Evolutionary conservation across 2,797 vertebrate species (phyloP), one percentile per base, ranked within the genome.

Genomic region (Podarcis siculus): DNA sequence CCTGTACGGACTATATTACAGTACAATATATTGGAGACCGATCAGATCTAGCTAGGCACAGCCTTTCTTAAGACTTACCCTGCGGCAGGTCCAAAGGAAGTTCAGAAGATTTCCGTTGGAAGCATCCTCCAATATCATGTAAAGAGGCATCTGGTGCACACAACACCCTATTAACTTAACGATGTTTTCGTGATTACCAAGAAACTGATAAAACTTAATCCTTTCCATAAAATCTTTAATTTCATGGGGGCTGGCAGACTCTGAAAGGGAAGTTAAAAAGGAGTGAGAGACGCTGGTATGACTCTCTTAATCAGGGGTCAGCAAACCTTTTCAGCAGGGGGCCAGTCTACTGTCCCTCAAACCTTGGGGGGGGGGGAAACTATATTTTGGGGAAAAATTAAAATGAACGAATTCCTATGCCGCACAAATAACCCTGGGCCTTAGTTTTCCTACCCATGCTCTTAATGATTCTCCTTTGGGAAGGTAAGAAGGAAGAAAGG

Each of bases 151-250:
- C 27, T 95, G 93, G 8, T 98, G 94, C 4, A 98, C 96, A 91
- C 98, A 98, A 87, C 98, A 98, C 2, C 98, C 99, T 21, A 98
- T 85, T 72, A 99, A 94, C 88, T 98, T 97, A 0, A 98, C 98
- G 88, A 99, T 93, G 93, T 99, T 98, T 15, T 97, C 96, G 80
- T 99, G 98, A 7, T 82, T 95, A 19, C 98, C 98, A 82, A 99
- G 96, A 95, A 97, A 96, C 35, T 97, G 96, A 94, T 98, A 94
- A 95, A 99, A 99, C n/a, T 97, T 97, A 5, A 98, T 98, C 89
- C 97, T 98, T 67, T 97, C 97, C 88, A 99, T 95, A 96, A 99
- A 99, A 93, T 92, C 95, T 89, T 98, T 97, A 69, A 97, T 95
- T 90, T 98, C 97, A 2, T 90, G 91, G 32, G 96, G 94, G 73